A percentile compares a stretch with the other conserved stretches of the same genome.
Evolutionary conservation across 64 coral and sea anemone species (phyloP).

Genomic region (Montipora cactus): DNA sequence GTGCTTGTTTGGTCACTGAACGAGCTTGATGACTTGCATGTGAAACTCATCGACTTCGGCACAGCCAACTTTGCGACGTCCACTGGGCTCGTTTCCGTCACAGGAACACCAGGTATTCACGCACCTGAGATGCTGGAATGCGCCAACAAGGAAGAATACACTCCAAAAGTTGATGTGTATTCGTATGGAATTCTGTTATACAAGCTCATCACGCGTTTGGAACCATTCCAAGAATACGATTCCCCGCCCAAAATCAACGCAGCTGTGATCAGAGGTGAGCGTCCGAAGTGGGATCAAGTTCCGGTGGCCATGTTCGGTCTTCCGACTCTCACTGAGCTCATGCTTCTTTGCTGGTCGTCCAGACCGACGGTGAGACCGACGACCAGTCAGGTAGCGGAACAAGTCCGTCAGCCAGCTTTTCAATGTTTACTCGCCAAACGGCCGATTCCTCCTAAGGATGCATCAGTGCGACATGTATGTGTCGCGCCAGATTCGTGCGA

Average conservation of each 20-base stretch:
- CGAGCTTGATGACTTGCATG: slow-evolving; percentile 85
- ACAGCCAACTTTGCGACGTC: slow-evolving; percentile 90
- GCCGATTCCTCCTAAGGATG: slow-evolving; percentile 56
- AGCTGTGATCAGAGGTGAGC: slow-evolving; percentile 72
- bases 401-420: slow-evolving; percentile 84
- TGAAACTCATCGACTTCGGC: slow-evolving; percentile 97
- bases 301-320: slow-evolving; percentile 58
- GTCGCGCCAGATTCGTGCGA: slow-evolving; percentile 42
- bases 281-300: slow-evolving; percentile 69
- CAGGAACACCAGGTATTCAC: slow-evolving; percentile 81
- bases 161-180: slow-evolving; percentile 82
- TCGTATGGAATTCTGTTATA: slow-evolving; percentile 86
- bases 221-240: slow-evolving; percentile 69
- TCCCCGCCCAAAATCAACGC: slow-evolving; percentile 58
- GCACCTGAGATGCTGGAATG: slow-evolving; percentile 95
- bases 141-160: slow-evolving; percentile 86
- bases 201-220: slow-evolving; percentile 75
- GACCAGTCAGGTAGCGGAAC: slow-evolving; percentile 63
- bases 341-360: slow-evolving; percentile 80
- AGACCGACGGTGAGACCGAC: slow-evolving; percentile 79
- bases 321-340: slow-evolving; percentile 82
- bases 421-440: slow-evolving; percentile 87
- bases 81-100: slow-evolving; percentile 67
- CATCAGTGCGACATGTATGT: slow-evolving; percentile 85
- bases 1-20: slow-evolving; percentile 95